Percentiles rank a stretch among this genome's conserved stretches.
These are phyloP conservation scores for Bombus affinis DNA, from an alignment of 1,140 invertebrate genomes.

Conservation along the genomic window DNA sequence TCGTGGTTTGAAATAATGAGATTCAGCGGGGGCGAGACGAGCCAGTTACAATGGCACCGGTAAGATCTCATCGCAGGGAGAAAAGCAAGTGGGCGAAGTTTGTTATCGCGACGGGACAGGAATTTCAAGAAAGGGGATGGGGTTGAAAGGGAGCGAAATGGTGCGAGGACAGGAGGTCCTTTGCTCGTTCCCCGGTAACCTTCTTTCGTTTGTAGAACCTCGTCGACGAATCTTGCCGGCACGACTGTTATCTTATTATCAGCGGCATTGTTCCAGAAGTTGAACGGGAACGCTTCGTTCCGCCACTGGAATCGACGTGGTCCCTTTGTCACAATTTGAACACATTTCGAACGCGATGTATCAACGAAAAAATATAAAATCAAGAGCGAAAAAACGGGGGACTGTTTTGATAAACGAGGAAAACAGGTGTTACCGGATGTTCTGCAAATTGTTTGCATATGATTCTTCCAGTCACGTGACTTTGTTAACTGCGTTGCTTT, in stretches of 20 bases:
- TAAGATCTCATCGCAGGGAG: conserved; percentile 14
- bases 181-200: background rate
- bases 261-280: conserved; percentile 19
- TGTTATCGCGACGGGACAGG: conserved; percentile 15
- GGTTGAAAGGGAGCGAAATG: background rate
- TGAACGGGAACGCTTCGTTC: conserved; percentile 11
- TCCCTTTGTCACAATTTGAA: background rate
- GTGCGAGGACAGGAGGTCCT: background rate
- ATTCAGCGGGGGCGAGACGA: background rate
- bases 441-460: too few relatives aligned
- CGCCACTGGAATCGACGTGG: background rate
- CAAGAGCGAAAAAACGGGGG: too few relatives aligned
- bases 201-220: conserved; percentile 8
- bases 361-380: background rate
- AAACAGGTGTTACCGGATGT: too few relatives aligned
- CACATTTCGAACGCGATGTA: too few relatives aligned
- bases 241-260: conserved; percentile 37
- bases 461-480: too few relatives aligned
- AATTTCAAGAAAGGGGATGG: background rate
- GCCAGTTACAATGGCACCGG: background rate
- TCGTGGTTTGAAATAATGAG: background rate
- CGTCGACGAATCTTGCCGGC: background rate
- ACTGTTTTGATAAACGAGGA: too few relatives aligned
- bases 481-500: too few relatives aligned
- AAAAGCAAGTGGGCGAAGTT: conserved; percentile 26